Evolutionary conservation across 2,113 vertebrate genomes (phyloP).

Genomic region (Trinectes maculatus): DNA sequence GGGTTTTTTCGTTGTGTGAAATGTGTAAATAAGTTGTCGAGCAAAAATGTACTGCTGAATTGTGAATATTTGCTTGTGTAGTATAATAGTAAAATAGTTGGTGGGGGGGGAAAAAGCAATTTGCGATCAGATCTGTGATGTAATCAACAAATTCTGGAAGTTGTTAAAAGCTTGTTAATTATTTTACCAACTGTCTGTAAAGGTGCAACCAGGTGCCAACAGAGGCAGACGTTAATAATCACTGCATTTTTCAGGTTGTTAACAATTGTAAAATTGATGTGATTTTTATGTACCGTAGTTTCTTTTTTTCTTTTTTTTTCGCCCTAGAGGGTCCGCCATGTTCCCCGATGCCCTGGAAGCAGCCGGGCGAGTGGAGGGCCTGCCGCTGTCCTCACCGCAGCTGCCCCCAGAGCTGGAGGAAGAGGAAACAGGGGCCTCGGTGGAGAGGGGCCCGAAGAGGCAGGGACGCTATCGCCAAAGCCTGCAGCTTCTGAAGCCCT

Average conservation of each 20-base stretch:
- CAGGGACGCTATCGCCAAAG: conserved; percentile 80
- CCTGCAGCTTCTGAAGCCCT: conserved; percentile 85
- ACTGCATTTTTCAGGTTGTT: background rate
- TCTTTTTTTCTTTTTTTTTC: conserved; percentile 8
- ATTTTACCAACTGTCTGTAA: no score
- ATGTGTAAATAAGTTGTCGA: background rate
- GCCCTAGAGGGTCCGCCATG: conserved; percentile 63
- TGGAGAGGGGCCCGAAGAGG: conserved; percentile 59
- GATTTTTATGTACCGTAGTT: background rate
- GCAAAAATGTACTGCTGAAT: background rate
- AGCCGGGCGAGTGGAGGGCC: conserved; percentile 75
- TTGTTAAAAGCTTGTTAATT: background rate
- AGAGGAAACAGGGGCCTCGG: conserved; percentile 59
- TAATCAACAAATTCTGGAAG: background rate
- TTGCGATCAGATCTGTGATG: background rate
- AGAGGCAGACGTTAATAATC: no score
- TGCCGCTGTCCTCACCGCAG: conserved; percentile 74
- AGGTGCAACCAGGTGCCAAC: no score
- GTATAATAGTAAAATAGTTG: background rate
- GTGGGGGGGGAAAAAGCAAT: background rate
- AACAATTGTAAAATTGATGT: background rate
- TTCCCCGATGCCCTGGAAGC: conserved; percentile 79
- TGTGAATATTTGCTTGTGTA: background rate
- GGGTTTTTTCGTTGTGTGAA: no score
- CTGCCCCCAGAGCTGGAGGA: conserved; percentile 68